Conservation (phyloP, 2,888 invertebrate genomes). For the Incurvaria masculella region DNA sequence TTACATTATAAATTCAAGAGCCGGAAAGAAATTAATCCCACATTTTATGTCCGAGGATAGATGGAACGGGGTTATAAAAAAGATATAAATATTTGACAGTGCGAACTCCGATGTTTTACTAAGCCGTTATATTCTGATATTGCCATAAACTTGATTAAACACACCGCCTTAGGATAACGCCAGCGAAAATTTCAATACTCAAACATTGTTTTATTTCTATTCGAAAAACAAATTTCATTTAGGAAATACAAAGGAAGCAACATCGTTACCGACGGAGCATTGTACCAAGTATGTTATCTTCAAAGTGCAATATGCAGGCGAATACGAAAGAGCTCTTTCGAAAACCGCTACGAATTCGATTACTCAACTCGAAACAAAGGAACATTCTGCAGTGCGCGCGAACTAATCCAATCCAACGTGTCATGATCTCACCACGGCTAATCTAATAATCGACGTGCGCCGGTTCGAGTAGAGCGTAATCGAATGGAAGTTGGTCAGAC, state of each 20-base stretch:
- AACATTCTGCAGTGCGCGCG: neutral
- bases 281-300: no score
- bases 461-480: neutral
- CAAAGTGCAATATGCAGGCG: no score
- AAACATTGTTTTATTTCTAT: no score
- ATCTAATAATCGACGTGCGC: neutral
- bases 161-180: no score
- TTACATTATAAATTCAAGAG: neutral
- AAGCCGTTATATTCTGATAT: neutral
- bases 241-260: no score
- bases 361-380: neutral
- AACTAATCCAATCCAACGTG: neutral
- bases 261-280: no score
- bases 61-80: neutral
- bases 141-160: neutral
- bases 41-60: neutral
- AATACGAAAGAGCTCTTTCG: neutral
- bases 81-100: neutral
- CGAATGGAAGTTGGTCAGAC: neutral
- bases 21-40: neutral
- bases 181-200: no score
- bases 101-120: neutral
- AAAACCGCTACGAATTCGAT: neutral
- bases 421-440: neutral
- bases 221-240: no score